Evolutionary conservation across 1,140 invertebrate genomes (phyloP).

Genomic region (Aphaenogaster rudis): DNA sequence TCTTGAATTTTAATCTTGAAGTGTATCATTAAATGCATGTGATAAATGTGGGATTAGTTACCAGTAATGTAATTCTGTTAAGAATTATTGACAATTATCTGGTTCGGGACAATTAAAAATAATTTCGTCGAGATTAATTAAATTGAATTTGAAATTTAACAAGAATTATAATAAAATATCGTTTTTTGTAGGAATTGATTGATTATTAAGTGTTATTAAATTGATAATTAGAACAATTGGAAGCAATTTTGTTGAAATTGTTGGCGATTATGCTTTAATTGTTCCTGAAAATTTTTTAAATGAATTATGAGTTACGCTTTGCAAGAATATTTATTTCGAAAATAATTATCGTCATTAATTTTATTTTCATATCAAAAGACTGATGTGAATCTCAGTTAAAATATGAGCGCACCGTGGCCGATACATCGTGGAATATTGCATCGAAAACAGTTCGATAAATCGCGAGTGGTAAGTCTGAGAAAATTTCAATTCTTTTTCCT

Average conservation of each 20-base stretch:
- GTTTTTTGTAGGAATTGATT: not conserved
- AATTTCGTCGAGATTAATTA: not conserved
- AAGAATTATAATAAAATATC: not conserved
- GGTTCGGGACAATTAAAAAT: not conserved
- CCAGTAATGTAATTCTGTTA: not conserved
- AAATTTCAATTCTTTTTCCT: not conserved
- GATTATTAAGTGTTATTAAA: not conserved
- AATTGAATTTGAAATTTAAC: not conserved
- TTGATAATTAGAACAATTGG: not conserved
- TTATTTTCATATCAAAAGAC: not conserved
- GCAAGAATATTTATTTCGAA: not conserved
- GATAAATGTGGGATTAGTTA: not conserved
- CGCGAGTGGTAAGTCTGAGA: constrained; percentile 61
- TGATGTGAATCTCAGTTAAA: constrained; percentile 46
- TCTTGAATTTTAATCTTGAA: not conserved
- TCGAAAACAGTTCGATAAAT: constrained; percentile 75
- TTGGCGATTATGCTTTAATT: too few species aligned
- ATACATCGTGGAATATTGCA: constrained; percentile 89
- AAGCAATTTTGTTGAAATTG: not conserved
- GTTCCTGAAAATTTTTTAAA: not conserved
- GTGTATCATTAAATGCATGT: not conserved
- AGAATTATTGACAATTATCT: not conserved
- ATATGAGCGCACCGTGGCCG: constrained; percentile 89
- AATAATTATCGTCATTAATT: not conserved
- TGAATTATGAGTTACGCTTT: not conserved